A percentile compares a stretch with the other conserved stretches of the same genome.
Conservation (phyloP, 1,140 invertebrate species). For the Euglossa dilemma region DNA sequence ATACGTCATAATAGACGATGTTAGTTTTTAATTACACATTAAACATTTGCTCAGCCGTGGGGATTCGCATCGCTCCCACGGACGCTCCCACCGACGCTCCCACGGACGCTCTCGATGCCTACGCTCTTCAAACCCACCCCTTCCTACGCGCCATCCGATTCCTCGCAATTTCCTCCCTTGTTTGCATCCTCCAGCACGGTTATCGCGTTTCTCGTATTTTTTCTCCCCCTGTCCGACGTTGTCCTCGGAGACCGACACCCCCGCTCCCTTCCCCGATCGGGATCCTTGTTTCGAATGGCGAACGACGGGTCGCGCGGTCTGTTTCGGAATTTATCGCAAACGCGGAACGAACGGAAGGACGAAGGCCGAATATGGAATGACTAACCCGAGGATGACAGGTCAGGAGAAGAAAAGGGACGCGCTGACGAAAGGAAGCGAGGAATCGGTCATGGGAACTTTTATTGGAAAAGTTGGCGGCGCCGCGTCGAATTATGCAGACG, state of each 20-base stretch:
- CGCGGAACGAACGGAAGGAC: not conserved
- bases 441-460: constrained; percentile 69
- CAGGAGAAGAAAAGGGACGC: not conserved
- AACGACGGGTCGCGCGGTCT: not conserved
- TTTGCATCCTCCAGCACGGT: constrained; percentile 38
- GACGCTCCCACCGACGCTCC: not conserved
- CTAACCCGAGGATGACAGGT: not conserved
- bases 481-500: constrained; percentile 60
- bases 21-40: constrained; percentile 65
- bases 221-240: not conserved
- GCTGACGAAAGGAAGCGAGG: not conserved
- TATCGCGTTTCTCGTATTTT: constrained; percentile 22
- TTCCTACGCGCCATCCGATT: constrained; percentile 2
- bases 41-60: constrained; percentile 49
- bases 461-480: constrained; percentile 72
- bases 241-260: too few relatives aligned
- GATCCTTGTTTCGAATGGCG: not conserved
- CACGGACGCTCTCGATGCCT: constrained; percentile 3
- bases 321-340: not conserved
- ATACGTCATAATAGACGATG: constrained; percentile 36
- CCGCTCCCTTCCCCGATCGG: not conserved
- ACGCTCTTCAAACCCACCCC: not conserved
- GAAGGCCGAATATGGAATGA: too few relatives aligned
- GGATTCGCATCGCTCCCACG: constrained; percentile 26
- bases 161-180: constrained; percentile 43